Percentiles rank a stretch among this genome's conserved stretches.
phyloP scores from a whole-genome alignment of 1,140 invertebrate species.

The Lordiphosa stackelbergi region DNA sequence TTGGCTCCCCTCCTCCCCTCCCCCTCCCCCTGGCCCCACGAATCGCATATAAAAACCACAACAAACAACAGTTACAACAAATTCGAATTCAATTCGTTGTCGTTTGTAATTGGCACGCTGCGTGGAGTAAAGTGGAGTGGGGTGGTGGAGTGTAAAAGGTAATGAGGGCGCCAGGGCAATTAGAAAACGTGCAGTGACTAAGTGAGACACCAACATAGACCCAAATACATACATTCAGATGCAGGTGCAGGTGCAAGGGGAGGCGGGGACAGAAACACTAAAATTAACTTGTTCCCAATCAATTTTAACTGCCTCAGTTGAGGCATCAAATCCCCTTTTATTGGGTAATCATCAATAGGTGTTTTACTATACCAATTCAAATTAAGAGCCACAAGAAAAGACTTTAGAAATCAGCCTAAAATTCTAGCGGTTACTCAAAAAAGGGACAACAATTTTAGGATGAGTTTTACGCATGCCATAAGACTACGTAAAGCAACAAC shows the following conservation, averaged over 20 bases:
- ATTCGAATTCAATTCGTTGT: conserved; percentile 19
- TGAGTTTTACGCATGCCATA: too few species aligned
- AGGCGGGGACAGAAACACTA: neutral
- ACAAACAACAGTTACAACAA: conserved; percentile 35
- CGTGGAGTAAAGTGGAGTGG: neutral
- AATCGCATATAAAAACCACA: conserved; percentile 4
- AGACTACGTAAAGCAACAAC: too few species aligned
- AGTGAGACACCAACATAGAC: neutral
- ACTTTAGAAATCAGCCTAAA: too few species aligned
- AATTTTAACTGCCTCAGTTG: too few species aligned
- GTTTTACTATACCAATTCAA: too few species aligned
- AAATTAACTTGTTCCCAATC: too few species aligned
- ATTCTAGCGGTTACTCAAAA: too few species aligned
- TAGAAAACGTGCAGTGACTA: conserved; percentile 27
- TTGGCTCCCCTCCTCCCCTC: neutral
- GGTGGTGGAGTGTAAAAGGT: neutral
- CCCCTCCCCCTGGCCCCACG: neutral
- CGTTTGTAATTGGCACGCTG: conserved; percentile 19
- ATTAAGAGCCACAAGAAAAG: too few species aligned
- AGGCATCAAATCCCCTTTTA: too few species aligned
- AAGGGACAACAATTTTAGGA: too few species aligned
- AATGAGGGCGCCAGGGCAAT: conserved; percentile 39
- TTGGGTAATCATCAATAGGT: too few species aligned
- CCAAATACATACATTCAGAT: neutral
- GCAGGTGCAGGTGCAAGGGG: neutral